phyloP scores from a whole-genome alignment of 1,140 invertebrate genomes.

The Pogonomyrmex californicus region DNA sequence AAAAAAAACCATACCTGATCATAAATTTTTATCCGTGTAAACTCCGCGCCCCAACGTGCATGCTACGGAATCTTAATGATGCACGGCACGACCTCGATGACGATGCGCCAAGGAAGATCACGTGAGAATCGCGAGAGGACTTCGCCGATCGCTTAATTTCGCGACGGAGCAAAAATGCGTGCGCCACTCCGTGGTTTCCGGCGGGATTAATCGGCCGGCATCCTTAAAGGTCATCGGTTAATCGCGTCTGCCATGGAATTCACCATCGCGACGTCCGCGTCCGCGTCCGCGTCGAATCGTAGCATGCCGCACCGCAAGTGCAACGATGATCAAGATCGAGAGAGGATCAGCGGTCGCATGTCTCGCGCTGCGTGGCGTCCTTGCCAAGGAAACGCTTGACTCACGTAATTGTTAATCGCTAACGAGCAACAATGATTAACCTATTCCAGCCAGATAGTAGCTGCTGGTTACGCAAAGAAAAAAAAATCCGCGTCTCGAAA shows the following conservation, averaged over 20 bases:
- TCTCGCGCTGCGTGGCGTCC: conserved; percentile 71
- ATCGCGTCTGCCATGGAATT: conserved; percentile 66
- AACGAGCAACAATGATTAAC: conserved; percentile 85
- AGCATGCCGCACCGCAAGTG: conserved; percentile 3
- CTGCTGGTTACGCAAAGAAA: conserved; percentile 75
- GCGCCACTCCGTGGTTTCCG: conserved; percentile 55
- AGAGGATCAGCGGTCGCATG: conserved; percentile 54
- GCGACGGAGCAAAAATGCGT: conserved; percentile 35
- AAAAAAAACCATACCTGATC: neutral
- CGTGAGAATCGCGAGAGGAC: conserved; percentile 16
- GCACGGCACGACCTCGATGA: conserved; percentile 10
- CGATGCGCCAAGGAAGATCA: conserved; percentile 41
- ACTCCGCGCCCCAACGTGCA: neutral
- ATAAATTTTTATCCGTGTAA: conserved; percentile 15
- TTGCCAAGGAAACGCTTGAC: conserved; percentile 82
- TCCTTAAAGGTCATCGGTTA: conserved; percentile 79
- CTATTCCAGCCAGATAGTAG: conserved; percentile 79
- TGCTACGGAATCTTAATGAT: neutral
- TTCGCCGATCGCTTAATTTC: conserved; percentile 31
- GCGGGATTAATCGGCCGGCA: conserved; percentile 67
- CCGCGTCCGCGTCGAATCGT: conserved; percentile 29
- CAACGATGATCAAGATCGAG: conserved; percentile 40
- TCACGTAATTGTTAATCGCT: conserved; percentile 84
- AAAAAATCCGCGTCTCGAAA: conserved; percentile 58
- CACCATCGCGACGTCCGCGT: conserved; percentile 14